Percentiles rank a stretch among this genome's conserved stretches.
phyloP scores from a whole-genome alignment of 35 echinoderm and acorn worm genomes.

The Hemicentrotus pulcherrimus region DNA sequence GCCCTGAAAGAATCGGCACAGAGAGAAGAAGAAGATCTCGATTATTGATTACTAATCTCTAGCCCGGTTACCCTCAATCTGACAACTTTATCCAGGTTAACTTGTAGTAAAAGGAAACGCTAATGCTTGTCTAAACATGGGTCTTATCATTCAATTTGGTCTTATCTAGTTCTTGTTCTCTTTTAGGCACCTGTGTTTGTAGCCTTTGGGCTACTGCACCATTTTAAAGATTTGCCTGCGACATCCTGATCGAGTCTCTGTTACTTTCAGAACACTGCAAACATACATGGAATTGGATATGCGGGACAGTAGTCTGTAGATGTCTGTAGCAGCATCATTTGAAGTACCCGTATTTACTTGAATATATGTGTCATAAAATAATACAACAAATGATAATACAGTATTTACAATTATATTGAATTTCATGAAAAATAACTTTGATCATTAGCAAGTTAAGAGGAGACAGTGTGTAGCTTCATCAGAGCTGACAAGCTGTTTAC shows the following conservation, averaged over 20 bases:
- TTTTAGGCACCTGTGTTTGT: not conserved
- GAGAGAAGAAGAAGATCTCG: not conserved
- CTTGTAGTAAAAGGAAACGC: not conserved
- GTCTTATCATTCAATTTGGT: constrained; percentile 4
- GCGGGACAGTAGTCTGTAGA: not conserved
- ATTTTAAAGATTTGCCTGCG: not conserved
- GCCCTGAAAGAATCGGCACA: not conserved
- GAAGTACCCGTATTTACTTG: no score
- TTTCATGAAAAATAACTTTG: no score
- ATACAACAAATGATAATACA: no score
- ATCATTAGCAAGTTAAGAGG: no score
- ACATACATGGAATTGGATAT: not conserved
- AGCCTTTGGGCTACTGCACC: not conserved
- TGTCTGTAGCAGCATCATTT: not conserved
- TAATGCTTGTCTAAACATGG: not conserved
- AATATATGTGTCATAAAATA: no score
- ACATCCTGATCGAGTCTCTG: not conserved
- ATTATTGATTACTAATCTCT: constrained; percentile 20
- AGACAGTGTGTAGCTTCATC: no score
- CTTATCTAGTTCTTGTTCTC: not conserved
- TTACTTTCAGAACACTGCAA: not conserved
- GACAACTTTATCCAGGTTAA: constrained; percentile 12
- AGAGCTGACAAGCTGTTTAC: no score
- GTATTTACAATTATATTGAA: no score
- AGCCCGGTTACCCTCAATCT: not conserved